Evolutionary conservation across 2,797 vertebrate species (phyloP), one percentile per base, ranked within the genome.

Genomic region (Sebastes oblongus): DNA sequence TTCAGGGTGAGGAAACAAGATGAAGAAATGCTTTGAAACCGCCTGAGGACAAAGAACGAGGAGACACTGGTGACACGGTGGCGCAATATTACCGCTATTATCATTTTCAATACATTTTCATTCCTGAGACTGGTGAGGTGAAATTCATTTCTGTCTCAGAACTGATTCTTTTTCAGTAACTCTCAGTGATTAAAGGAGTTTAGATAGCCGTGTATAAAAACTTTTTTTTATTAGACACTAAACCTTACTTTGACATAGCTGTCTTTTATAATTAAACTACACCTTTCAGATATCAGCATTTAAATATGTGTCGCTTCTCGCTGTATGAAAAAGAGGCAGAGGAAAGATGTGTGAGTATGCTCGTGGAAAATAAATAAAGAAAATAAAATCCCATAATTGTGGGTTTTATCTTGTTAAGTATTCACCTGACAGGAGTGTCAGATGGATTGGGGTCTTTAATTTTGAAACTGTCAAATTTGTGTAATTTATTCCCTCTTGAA

Each of bases 11-110:
- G 89, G 92, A 92, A 92, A 93, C 89, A 78, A 92, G 93, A 93
- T 92, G 91, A 93, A 93, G 93, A 91, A 92, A 93, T 55, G 83
- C 80, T 86, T 75, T 90, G 92, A 92, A 94, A 93, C 78, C n/a
- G 91, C 92, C 89, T 3, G 75, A 87, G 86, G 91, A 90, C 86
- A 86, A 88, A 89, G 82, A 77, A 56, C 6, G 81, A 56, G 70
- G 84, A 81, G 87, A 81, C 86, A 89, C 66, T 86, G 81, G 90
- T 87, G 91, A 93, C 87, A 82, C 3, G 58, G 78, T 68, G 81
- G 82, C 3, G 83, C 86, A 90, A 91, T 90, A 87, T 89, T 76
- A 84, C 72, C 20, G 52, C 82, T 66, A 84, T 87, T 86, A 87
- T 91, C 77, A 86, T 82, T 84, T 84, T 86, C 80, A 79, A 70